Conservation (phyloP, 23 tunicate species). For the Halocynthia roretzi region DNA sequence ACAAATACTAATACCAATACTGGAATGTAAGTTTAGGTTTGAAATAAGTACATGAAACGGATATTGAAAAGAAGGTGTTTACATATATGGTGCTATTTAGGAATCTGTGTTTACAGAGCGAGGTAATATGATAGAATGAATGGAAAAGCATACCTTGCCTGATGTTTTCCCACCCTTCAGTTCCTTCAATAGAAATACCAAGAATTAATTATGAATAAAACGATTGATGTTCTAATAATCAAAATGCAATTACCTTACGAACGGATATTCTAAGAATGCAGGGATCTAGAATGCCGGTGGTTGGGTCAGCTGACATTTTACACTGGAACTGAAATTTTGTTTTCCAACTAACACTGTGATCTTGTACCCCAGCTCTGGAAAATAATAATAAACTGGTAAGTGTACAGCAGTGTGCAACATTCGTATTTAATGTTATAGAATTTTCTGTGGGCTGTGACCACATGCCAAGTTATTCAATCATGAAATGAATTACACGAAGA, state of each 20-base stretch:
- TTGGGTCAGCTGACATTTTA: conserved; percentile 80
- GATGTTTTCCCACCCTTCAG: conserved; percentile 68
- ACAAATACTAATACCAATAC: neutral
- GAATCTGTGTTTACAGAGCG: too few relatives aligned
- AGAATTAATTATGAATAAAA: neutral
- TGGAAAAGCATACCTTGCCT: neutral
- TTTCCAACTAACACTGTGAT: conserved; percentile 63
- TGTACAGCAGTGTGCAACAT: too few relatives aligned
- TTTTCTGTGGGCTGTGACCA: too few relatives aligned
- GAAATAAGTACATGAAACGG: too few relatives aligned
- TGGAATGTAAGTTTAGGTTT: too few relatives aligned
- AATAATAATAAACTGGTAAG: neutral
- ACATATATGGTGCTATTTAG: too few relatives aligned
- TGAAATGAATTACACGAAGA: too few relatives aligned
- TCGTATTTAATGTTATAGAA: too few relatives aligned
- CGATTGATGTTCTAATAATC: neutral
- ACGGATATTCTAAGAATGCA: conserved; percentile 56
- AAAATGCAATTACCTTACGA: conserved; percentile 26
- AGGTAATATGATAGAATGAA: too few relatives aligned
- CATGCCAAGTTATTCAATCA: too few relatives aligned
- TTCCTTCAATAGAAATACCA: conserved; percentile 24
- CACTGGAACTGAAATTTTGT: conserved; percentile 59
- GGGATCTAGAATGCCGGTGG: conserved; percentile 57
- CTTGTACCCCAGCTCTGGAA: conserved; percentile 24
- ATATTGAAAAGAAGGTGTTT: too few relatives aligned